Conservation (phyloP, 2,888 invertebrate genomes). For the Rhimphoctona megacephalus region DNA sequence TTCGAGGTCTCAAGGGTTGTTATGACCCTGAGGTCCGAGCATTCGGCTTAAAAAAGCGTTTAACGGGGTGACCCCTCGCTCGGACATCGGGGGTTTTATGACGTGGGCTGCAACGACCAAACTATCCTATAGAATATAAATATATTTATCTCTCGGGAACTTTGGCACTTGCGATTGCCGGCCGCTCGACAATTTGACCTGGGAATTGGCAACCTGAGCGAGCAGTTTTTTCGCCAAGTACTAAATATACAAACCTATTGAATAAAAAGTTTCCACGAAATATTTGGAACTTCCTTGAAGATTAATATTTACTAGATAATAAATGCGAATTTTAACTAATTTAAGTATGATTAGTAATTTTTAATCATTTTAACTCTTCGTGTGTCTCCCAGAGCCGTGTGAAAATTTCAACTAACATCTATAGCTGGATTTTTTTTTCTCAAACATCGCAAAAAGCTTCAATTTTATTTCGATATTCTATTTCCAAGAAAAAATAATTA, state of each 20-base stretch:
- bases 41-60: slow-evolving; percentile 78
- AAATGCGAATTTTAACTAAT: neutral
- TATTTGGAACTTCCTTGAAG: neutral
- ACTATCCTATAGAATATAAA: slow-evolving; percentile 49
- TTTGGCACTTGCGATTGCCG: slow-evolving; percentile 55
- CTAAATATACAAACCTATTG: neutral
- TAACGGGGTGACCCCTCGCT: slow-evolving; percentile 80
- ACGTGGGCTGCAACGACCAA: slow-evolving; percentile 48
- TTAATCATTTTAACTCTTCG: neutral
- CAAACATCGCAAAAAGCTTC: too few species aligned
- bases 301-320: neutral
- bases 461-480: too few species aligned
- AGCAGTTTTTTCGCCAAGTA: slow-evolving; percentile 25
- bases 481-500: too few species aligned
- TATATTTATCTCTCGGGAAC: slow-evolving; percentile 35
- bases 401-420: too few species aligned
- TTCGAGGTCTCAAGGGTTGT: slow-evolving; percentile 82
- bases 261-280: neutral
- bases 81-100: slow-evolving; percentile 64
- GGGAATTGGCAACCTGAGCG: slow-evolving; percentile 53
- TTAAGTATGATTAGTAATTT: neutral
- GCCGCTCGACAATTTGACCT: slow-evolving; percentile 46
- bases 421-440: too few species aligned
- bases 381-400: neutral
- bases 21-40: slow-evolving; percentile 70